Evolutionary conservation across 2,797 vertebrate species (phyloP).

Genomic region (Selene dorsalis): DNA sequence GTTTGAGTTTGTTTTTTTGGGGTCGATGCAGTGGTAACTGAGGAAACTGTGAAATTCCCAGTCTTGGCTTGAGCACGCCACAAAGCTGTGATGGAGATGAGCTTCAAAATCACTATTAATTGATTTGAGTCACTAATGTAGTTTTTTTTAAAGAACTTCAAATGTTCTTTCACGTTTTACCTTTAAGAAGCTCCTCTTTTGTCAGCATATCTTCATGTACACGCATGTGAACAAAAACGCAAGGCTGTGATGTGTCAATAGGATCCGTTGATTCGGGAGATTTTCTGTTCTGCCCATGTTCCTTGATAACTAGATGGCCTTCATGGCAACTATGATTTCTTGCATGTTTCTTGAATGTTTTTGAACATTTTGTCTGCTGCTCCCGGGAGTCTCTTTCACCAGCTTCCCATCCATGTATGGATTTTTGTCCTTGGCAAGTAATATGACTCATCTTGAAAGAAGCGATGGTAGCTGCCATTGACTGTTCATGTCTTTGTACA

Average conservation of each 20-base stretch:
- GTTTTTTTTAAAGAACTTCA: background rate
- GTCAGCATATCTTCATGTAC: background rate
- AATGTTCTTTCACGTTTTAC: background rate
- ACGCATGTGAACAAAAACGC: background rate
- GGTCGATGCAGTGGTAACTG: too few relatives aligned
- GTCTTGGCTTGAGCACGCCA: background rate
- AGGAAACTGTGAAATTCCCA: background rate
- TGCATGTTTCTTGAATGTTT: background rate
- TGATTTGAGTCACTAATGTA: background rate
- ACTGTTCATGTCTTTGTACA: too few relatives aligned
- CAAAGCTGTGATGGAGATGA: background rate
- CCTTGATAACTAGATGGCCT: background rate
- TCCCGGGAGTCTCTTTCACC: background rate
- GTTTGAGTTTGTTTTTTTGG: too few relatives aligned
- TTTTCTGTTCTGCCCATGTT: background rate
- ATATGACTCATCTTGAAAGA: too few relatives aligned
- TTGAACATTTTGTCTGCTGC: background rate
- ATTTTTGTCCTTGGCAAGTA: too few relatives aligned
- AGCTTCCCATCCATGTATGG: background rate
- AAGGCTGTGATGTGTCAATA: background rate
- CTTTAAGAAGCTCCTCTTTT: background rate
- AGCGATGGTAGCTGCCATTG: too few relatives aligned
- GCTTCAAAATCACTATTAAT: background rate
- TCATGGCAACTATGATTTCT: background rate
- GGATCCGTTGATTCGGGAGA: background rate